Evolutionary conservation across 2,888 invertebrate genomes (phyloP), one percentile per base, ranked within the genome.

Genomic region (Zaprionus bogoriensis): DNA sequence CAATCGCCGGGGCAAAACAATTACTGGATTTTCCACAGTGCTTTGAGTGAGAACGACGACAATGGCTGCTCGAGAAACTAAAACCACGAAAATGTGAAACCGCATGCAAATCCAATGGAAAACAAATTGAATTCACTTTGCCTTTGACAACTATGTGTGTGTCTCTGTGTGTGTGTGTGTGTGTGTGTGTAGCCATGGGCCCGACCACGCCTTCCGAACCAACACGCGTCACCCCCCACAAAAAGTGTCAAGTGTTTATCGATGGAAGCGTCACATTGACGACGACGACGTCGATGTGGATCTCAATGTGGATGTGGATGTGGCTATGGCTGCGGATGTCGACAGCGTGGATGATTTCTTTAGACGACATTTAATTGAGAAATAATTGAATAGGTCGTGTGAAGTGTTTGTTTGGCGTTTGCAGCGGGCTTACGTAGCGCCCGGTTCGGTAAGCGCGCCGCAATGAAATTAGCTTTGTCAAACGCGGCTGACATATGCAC

Each of bases 371-470:
- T 88, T 88, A 89, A 88, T 89, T 88, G 85, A 89, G 89, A 87
- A 87, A 89, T 88, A 89, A 88, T 89, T 89, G 88, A 89, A 88
- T 88, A 80, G 89, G 80, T 88, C 88, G 89, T 83, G 88, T 89
- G 88, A 88, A 89, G 89, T 88, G 88, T 83, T 81, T 81, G 84
- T 84, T 84, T 82, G 79, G 76, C 81, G 67, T 76, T 70, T 66
- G 66, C 70, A n/a, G 41, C 38, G 5, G 10, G 19, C 20, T 41
- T 41, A 41, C 22, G 41, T 41, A 22, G 12, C n/a, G 41, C 20
- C 20, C 22, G 60, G 52, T 61, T 65, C 53, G 59, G 63, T 58
- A 54, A 53, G 44, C 51, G 53, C 54, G 68, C 46, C 74, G 65
- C 66, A 66, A 67, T 61, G 79, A 85, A 85, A 83, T 83, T 85